Evolutionary conservation across 2,797 vertebrate genomes (phyloP).

Genomic region (Aldrovandia affinis): DNA sequence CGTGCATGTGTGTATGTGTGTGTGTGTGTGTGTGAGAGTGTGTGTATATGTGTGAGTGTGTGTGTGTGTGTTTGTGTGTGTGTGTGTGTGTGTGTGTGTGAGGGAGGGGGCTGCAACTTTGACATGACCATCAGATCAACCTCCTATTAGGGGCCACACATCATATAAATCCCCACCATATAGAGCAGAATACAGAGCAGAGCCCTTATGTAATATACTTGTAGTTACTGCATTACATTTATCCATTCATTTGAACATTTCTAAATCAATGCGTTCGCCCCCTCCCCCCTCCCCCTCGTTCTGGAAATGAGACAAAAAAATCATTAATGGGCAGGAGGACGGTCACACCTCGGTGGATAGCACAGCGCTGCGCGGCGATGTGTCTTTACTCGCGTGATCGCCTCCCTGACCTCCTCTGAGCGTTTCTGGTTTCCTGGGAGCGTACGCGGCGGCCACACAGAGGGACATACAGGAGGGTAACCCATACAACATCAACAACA

Average conservation of each 20-base stretch:
- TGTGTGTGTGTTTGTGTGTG: too few relatives aligned
- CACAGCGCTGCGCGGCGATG: neutral
- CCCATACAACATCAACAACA: neutral
- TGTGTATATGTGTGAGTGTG: too few relatives aligned
- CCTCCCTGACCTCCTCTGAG: neutral
- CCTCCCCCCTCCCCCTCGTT: neutral
- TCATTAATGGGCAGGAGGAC: neutral
- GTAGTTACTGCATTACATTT: slow-evolving; percentile 28
- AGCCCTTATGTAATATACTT: slow-evolving; percentile 52
- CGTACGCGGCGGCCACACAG: neutral
- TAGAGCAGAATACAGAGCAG: too few relatives aligned
- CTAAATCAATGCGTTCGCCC: too few relatives aligned
- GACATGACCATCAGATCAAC: slow-evolving; percentile 60
- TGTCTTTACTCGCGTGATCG: neutral
- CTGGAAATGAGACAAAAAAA: neutral
- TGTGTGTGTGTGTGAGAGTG: neutral
- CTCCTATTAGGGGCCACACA: slow-evolving; percentile 48
- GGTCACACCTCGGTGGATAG: neutral
- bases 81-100: too few relatives aligned
- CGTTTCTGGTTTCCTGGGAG: neutral
- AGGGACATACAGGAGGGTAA: neutral
- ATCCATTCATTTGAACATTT: neutral
- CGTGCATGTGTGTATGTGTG: slow-evolving; percentile 21
- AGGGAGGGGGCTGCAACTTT: too few relatives aligned
- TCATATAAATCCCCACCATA: slow-evolving; percentile 42